Base-by-base conservation (phyloP, 2,888 invertebrate species). In the Villa cingulata region DNA sequence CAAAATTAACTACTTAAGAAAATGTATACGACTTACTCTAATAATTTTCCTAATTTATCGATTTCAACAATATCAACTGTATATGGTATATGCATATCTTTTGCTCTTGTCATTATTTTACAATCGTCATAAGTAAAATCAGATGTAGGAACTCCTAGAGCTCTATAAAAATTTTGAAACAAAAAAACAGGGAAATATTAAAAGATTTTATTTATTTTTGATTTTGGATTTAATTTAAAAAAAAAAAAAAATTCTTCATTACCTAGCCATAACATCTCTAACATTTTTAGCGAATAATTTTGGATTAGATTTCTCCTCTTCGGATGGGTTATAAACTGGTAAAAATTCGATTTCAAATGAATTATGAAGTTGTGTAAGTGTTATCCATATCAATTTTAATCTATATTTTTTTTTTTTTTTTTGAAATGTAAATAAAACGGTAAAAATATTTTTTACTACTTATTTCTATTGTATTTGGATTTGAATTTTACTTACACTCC, bases 81-180 rank as follows among this genome's bases (percentile, higher is more conserved):
- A 54, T 78, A 76, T 0, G 89, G 88, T 29, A 91, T 72, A 56
- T 86, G 82, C 60, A 90, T 76, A 57, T 83, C 81, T 62, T 84
- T 84, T n/a, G 90, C 90, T 57, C 81, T 78, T 45, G 79, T 79
- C 72, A 91, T 86, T 51, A 91, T 73, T 39, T 85, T 78, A 57
- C 91, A 91, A 69, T 94, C 94, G 62, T 92, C 90, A 65, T 87
- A 94, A 0, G 91, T 86, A 66, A 90, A 92, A 66, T 95, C 91
- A 39, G 89, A 77, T 0, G 86, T 83, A 4, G 94, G 92, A 37
- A 94, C 76, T 3, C 83, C 81, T 16, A 94, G 70, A 2, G 87
- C 84, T 59, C 92, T 92, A 67, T 12, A 73, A 73, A 50, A 46
- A 18, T 18, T 37, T 20, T 39, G 23, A 39, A 15, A 39, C 23